phyloP scores from a whole-genome alignment of 2,888 invertebrate genomes.

The Zygogramma bicolorata region DNA sequence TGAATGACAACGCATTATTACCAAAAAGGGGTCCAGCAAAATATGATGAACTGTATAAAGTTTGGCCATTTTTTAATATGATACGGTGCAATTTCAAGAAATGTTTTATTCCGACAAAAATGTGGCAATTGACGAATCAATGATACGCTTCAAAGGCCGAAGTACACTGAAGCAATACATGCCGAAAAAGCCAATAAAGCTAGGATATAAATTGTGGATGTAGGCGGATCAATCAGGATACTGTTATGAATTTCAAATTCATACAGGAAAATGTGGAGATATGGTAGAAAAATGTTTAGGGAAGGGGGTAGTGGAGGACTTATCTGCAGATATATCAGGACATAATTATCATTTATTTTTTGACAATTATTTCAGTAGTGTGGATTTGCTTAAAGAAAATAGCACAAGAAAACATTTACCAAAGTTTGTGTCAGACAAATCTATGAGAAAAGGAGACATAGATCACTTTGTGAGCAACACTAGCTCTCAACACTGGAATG shows the following conservation, averaged over 20 bases:
- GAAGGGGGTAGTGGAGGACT: too few species aligned
- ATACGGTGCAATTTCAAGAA: conserved; percentile 30
- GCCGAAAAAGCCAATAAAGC: too few species aligned
- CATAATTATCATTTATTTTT: too few species aligned
- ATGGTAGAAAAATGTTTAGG: too few species aligned
- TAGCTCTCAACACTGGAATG: conserved; percentile 49
- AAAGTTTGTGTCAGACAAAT: too few species aligned
- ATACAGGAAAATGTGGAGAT: conserved; percentile 15
- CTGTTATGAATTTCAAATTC: conserved; percentile 42
- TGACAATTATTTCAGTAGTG: too few species aligned
- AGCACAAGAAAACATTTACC: too few species aligned
- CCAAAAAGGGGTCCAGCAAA: conserved; percentile 27
- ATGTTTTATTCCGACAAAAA: conserved; percentile 43
- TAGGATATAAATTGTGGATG: too few species aligned
- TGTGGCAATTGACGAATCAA: conserved; percentile 32
- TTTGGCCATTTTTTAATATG: conserved; percentile 31
- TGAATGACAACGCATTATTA: conserved; percentile 40
- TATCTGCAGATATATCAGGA: too few species aligned
- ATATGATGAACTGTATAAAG: conserved; percentile 44
- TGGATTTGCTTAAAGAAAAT: too few species aligned
- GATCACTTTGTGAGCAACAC: neutral
- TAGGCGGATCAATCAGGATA: conserved; percentile 37
- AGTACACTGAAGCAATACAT: neutral
- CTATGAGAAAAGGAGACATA: too few species aligned
- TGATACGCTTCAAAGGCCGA: too few species aligned